Evolutionary conservation across 2,888 invertebrate genomes (phyloP).

Genomic region (Drosophila tripunctata): DNA sequence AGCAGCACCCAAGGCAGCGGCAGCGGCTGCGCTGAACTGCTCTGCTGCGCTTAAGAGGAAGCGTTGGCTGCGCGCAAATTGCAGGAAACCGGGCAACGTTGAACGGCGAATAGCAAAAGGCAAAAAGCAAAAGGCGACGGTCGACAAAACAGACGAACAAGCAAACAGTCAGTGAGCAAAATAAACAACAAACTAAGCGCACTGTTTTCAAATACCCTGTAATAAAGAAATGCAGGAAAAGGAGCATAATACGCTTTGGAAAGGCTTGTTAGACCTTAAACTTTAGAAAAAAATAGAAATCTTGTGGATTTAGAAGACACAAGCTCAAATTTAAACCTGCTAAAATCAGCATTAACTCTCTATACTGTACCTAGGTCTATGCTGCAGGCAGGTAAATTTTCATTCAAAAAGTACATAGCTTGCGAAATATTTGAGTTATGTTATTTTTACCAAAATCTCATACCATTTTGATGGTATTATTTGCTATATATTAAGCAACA

Average conservation of each 20-base stretch:
- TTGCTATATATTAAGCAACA: no score
- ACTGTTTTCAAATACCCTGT: slow-evolving; percentile 18
- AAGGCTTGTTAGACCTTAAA: background rate
- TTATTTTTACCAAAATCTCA: no score
- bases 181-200: slow-evolving; percentile 62
- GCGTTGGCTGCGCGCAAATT: slow-evolving; percentile 67
- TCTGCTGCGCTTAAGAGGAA: slow-evolving; percentile 55
- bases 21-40: no score
- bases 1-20: slow-evolving; percentile 44
- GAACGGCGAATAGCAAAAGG: slow-evolving; percentile 16
- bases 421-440: no score
- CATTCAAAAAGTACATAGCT: no score
- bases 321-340: no score
- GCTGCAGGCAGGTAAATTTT: no score
- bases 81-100: slow-evolving; percentile 65
- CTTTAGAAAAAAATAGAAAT: no score
- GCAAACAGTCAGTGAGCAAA: slow-evolving; percentile 55
- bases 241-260: background rate
- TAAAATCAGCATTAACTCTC: no score
- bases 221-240: background rate
- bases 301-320: no score
- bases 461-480: no score
- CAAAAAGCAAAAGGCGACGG: slow-evolving; percentile 26
- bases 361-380: no score
- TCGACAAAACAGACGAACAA: slow-evolving; percentile 38